Conservation (phyloP, 2,888 invertebrate genomes). For the Tipula helvola region DNA sequence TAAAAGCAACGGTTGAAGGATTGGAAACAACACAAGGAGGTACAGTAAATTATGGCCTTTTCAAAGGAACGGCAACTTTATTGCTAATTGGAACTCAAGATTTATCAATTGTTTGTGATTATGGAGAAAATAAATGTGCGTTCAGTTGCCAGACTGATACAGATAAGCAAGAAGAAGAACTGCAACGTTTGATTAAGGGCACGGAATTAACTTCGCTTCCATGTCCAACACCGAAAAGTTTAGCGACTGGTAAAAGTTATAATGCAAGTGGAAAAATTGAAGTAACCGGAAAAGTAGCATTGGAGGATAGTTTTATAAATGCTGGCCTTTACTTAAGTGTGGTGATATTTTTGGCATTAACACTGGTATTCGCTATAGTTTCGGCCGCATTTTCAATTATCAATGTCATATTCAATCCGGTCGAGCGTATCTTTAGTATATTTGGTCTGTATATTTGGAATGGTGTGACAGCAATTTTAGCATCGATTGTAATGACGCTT, state of each 20-base stretch:
- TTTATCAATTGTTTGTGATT: constrained; percentile 32
- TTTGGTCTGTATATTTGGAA: constrained; percentile 50
- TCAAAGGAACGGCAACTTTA: constrained; percentile 10
- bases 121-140: constrained; percentile 31
- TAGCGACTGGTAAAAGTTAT: not conserved
- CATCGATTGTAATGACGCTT: constrained; percentile 27
- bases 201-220: constrained; percentile 17
- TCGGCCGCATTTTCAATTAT: constrained; percentile 40
- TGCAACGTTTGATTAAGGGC: constrained; percentile 24
- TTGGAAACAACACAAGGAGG: not conserved
- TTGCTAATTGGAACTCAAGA: constrained; percentile 12
- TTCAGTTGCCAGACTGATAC: constrained; percentile 29
- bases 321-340: constrained; percentile 42
- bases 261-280: not conserved
- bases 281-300: not conserved
- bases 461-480: constrained; percentile 32
- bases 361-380: constrained; percentile 38
- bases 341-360: constrained; percentile 39
- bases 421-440: constrained; percentile 34
- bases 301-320: constrained; percentile 21
- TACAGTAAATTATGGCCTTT: not conserved
- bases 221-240: not conserved
- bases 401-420: constrained; percentile 46
- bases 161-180: constrained; percentile 22
- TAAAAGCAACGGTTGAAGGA: not conserved